These are phyloP conservation scores for Tachyglossus aculeatus DNA, from an alignment of 2,797 vertebrate species.

Conservation along the genomic window DNA sequence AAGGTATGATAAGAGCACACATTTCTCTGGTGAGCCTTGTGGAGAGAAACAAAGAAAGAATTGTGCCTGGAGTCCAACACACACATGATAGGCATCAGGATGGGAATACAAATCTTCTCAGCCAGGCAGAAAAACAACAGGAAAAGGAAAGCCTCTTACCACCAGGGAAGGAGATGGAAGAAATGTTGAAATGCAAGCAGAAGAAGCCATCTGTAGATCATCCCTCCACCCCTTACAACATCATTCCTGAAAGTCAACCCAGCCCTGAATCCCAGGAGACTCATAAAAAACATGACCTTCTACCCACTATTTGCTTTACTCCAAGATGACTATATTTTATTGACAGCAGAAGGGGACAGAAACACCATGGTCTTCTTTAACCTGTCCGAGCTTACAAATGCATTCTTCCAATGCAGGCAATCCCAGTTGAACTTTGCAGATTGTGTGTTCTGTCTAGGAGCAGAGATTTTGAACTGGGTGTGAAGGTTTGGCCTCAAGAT, in stretches of 20 bases:
- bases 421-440: no score
- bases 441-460: no score
- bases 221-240: background rate
- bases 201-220: slow-evolving; percentile 20
- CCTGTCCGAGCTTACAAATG: background rate
- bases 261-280: background rate
- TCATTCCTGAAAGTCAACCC: background rate
- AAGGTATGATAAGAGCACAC: background rate
- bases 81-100: background rate
- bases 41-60: slow-evolving; percentile 3
- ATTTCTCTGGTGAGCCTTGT: no score
- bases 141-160: background rate
- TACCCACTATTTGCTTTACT: background rate
- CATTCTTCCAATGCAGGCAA: background rate
- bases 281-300: background rate
- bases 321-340: no score
- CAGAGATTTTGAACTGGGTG: no score
- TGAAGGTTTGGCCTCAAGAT: no score
- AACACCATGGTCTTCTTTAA: background rate
- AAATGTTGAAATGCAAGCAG: background rate
- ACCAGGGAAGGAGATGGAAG: background rate
- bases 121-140: background rate
- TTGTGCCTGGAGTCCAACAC: slow-evolving; percentile 10
- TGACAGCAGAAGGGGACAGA: no score
- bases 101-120: slow-evolving; percentile 31